Percentiles rank a stretch among this genome's conserved stretches.
phyloP scores from a whole-genome alignment of 1,140 invertebrate species.

The Aradophagus sp. region DNA sequence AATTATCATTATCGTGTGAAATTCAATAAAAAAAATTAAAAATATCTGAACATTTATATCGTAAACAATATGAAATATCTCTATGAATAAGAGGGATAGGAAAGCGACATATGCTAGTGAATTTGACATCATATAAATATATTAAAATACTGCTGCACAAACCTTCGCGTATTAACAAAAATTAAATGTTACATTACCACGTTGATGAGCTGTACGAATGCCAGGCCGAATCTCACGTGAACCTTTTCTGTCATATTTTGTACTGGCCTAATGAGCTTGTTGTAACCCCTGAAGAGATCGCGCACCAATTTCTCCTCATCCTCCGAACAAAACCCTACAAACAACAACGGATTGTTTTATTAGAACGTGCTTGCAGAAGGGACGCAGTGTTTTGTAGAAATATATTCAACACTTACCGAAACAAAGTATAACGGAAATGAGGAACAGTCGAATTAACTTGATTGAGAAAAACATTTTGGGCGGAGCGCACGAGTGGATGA shows the following conservation, averaged over 20 bases:
- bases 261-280: slow-evolving; percentile 98
- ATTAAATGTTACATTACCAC: slow-evolving; percentile 82
- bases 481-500: slow-evolving; percentile 49
- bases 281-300: slow-evolving; percentile 98
- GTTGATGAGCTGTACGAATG: slow-evolving; percentile 99
- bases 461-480: slow-evolving; percentile 68
- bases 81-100: no score
- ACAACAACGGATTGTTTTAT: no score
- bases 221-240: slow-evolving; percentile 95
- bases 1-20: no score
- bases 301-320: slow-evolving; percentile 96
- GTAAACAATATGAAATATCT: no score
- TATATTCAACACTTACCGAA: slow-evolving; percentile 61
- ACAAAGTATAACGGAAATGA: slow-evolving; percentile 66
- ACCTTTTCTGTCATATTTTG: slow-evolving; percentile 98
- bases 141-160: no score
- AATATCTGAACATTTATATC: no score
- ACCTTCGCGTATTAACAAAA: neutral
- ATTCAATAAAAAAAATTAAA: no score
- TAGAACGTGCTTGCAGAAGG: no score
- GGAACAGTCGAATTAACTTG: slow-evolving; percentile 62
- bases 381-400: neutral
- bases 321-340: slow-evolving; percentile 85
- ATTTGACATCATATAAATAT: no score
- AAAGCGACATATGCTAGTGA: no score